These are phyloP conservation scores for Helicoverpa assulta DNA, from an alignment of 2,888 invertebrate species.

Conservation along the genomic window DNA sequence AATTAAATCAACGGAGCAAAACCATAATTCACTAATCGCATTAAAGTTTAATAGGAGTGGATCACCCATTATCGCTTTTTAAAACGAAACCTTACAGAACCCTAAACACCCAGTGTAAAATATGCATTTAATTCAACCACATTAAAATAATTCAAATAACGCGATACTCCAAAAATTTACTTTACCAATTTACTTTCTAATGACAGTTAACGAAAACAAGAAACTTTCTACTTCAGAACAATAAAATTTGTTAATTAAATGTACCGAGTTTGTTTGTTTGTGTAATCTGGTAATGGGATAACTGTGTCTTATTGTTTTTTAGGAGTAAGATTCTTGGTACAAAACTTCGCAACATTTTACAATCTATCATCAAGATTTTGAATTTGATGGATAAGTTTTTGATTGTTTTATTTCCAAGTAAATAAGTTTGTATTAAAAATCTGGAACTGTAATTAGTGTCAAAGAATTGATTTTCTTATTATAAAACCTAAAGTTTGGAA, in stretches of 20 bases:
- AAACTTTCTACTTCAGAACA: slow-evolving; percentile 55
- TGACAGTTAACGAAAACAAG: slow-evolving; percentile 12
- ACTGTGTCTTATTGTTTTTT: slow-evolving; percentile 29
- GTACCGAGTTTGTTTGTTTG: slow-evolving; percentile 13
- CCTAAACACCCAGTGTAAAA: slow-evolving; percentile 32
- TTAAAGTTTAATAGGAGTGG: too few species aligned
- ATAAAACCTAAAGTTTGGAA: background rate
- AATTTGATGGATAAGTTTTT: slow-evolving; percentile 11
- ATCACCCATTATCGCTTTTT: slow-evolving; percentile 9
- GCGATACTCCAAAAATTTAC: slow-evolving; percentile 31
- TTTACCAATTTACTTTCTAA: slow-evolving; percentile 60
- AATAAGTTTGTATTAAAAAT: slow-evolving; percentile 10
- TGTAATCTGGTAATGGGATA: slow-evolving; percentile 30
- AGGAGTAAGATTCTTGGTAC: background rate
- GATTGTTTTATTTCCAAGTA: background rate
- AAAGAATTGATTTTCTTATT: background rate
- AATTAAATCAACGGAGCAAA: too few species aligned
- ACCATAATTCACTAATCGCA: too few species aligned
- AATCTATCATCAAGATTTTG: slow-evolving; percentile 17
- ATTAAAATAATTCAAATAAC: slow-evolving; percentile 48
- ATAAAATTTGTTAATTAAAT: slow-evolving; percentile 43
- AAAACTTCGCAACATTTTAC: background rate
- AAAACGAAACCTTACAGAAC: slow-evolving; percentile 21
- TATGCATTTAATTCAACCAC: slow-evolving; percentile 49
- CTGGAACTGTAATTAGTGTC: background rate